Evolutionary conservation across 2,113 vertebrate genomes (phyloP), one percentile per base, ranked within the genome.

Genomic region (Psophia crepitans): DNA sequence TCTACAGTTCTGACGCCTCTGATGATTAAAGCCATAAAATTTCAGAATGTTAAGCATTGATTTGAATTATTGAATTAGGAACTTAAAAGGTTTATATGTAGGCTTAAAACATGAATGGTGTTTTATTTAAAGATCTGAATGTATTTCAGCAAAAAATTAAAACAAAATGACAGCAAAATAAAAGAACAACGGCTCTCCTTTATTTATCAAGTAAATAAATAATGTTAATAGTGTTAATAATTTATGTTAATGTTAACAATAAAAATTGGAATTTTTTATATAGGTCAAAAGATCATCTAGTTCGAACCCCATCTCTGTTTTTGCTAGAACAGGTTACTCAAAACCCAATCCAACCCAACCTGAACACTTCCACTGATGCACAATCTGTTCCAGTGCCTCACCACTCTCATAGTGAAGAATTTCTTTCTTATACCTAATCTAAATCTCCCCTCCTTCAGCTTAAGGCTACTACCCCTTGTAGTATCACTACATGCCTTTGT

Each of bases 231-330:
- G n/a, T n/a, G n/a, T n/a, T n/a, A n/a, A n/a, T n/a, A n/a, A n/a
- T n/a, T n/a, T n/a, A n/a, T n/a, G n/a, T n/a, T n/a, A n/a, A n/a
- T n/a, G n/a, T n/a, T n/a, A n/a, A n/a, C n/a, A 63, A 35, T 37
- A 43, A 39, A 70, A 37, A 19, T 3, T 11, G 0, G 5, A 10
- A 14, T 43, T 43, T 22, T 28, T 44, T n/a, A n/a, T n/a, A n/a
- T n/a, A n/a, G n/a, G n/a, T n/a, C n/a, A n/a, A n/a, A 26, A 60
- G 32, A 44, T 27, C 8, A 18, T 15, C 20, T 76, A n/a, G 41
- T 48, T 12, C n/a, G 76, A 49, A n/a, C 2, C 18, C 8, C 1
- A 0, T 28, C 39, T 64, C n/a, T n/a, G n/a, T n/a, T n/a, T 65
- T 74, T 1, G 1, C 16, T 51, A 77, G 28, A 16, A 41, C 13